These are phyloP conservation scores for Micronycteris hirsuta DNA, from an alignment of 2,113 vertebrate genomes.

Conservation along the genomic window DNA sequence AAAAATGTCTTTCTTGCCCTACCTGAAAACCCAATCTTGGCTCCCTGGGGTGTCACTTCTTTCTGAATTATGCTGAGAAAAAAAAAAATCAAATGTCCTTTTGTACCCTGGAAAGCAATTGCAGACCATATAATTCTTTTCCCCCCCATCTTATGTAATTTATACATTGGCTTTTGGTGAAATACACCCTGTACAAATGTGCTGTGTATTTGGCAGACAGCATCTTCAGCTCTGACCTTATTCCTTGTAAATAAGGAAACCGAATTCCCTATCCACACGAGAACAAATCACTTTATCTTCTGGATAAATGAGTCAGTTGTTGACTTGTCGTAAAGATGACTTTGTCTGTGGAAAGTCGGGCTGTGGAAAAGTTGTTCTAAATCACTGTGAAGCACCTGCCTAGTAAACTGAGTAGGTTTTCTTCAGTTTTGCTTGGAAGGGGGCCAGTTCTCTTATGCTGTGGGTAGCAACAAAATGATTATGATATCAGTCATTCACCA, in stretches of 20 bases:
- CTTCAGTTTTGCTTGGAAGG: conserved; percentile 37
- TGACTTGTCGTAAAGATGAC: conserved; percentile 27
- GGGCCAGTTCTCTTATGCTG: not conserved
- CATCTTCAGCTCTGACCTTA: conserved; percentile 67
- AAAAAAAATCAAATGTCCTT: conserved; percentile 59
- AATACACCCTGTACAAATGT: conserved; percentile 50
- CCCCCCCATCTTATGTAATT: conserved; percentile 23
- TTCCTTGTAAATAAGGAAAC: conserved; percentile 63
- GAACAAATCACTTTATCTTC: conserved; percentile 62
- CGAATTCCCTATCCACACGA: conserved; percentile 38
- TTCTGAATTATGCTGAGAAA: conserved; percentile 59
- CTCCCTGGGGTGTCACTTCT: conserved; percentile 53
- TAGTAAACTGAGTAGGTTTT: conserved; percentile 36
- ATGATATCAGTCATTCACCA: not conserved
- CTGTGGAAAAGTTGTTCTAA: conserved; percentile 26
- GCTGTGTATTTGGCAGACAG: conserved; percentile 50
- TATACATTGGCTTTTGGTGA: conserved; percentile 67
- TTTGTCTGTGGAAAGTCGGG: conserved; percentile 39
- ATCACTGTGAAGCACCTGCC: conserved; percentile 50
- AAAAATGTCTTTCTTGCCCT: conserved; percentile 58
- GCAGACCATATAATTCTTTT: conserved; percentile 38
- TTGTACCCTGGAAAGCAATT: conserved; percentile 49
- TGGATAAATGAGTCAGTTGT: conserved; percentile 59
- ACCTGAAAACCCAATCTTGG: conserved; percentile 53
- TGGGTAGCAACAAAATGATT: not conserved